Evolutionary conservation across 2,888 invertebrate genomes (phyloP).

Genomic region (Chaitophorus viminalis): DNA sequence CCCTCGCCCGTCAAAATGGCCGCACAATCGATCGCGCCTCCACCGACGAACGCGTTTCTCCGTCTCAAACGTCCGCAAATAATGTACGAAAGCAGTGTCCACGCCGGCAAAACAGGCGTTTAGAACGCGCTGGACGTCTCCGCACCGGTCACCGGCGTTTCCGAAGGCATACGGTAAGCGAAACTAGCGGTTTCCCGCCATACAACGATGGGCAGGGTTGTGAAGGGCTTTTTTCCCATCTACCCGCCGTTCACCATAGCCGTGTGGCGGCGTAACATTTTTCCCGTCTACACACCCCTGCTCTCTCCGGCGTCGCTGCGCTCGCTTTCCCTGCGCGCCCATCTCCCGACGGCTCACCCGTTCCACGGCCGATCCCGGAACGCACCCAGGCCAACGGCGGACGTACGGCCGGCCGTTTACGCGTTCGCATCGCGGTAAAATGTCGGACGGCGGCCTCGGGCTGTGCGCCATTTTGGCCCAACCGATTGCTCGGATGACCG

Average conservation of each 20-base stretch:
- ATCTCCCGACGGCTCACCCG: slow-evolving; percentile 60
- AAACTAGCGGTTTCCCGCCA: slow-evolving; percentile 54
- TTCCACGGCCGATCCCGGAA: slow-evolving; percentile 45
- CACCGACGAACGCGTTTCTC: slow-evolving; percentile 59
- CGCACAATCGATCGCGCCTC: slow-evolving; percentile 61
- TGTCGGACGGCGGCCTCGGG: slow-evolving; percentile 20
- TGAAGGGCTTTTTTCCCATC: slow-evolving; percentile 63
- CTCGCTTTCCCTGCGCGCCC: slow-evolving; percentile 60
- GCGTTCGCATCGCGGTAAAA: slow-evolving; percentile 12
- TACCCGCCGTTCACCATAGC: slow-evolving; percentile 63
- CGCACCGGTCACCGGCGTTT: slow-evolving; percentile 60
- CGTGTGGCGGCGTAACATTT: slow-evolving; percentile 59
- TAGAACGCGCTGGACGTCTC: slow-evolving; percentile 59
- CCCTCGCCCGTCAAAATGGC: slow-evolving; percentile 62
- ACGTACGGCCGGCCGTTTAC: background rate
- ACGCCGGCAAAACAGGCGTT: slow-evolving; percentile 56
- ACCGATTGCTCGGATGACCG: background rate
- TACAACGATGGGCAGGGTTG: slow-evolving; percentile 61
- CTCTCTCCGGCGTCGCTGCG: slow-evolving; percentile 48
- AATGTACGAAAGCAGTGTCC: slow-evolving; percentile 56
- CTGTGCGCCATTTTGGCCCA: slow-evolving; percentile 41
- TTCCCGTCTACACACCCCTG: slow-evolving; percentile 62
- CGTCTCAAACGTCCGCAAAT: slow-evolving; percentile 61
- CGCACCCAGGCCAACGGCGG: background rate
- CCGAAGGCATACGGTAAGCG: slow-evolving; percentile 60